Conservation (phyloP, 2,113 vertebrate species). For the Porphyrio hochstetteri region DNA sequence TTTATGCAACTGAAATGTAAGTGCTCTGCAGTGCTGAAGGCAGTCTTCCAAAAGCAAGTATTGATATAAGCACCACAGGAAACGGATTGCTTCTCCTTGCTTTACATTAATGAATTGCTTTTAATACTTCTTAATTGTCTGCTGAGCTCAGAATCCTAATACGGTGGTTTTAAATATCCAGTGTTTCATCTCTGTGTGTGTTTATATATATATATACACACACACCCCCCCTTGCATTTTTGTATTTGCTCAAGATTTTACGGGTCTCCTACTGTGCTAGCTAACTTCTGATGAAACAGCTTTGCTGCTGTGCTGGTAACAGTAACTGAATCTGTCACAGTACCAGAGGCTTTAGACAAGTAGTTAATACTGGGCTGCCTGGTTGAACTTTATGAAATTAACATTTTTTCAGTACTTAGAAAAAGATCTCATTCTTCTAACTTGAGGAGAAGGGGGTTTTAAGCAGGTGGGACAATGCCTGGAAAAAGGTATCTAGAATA, state of each 20-base stretch:
- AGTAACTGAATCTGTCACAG: neutral
- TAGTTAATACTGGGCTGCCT: neutral
- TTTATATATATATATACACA: no score
- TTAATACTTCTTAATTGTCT: conserved; percentile 27
- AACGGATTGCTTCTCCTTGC: neutral
- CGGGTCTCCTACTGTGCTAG: neutral
- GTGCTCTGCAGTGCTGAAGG: neutral
- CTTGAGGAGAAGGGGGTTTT: neutral
- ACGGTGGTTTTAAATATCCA: neutral
- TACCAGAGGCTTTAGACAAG: neutral
- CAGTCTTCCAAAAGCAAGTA: neutral
- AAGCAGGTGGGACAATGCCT: neutral
- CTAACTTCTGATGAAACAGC: neutral
- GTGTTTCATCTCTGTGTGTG: neutral
- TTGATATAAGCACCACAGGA: neutral
- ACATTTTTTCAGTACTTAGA: neutral
- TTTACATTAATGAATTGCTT: conserved; percentile 38
- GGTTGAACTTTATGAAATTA: neutral
- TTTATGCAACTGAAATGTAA: neutral
- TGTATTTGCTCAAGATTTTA: neutral
- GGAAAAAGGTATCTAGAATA: neutral
- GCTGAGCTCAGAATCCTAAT: neutral
- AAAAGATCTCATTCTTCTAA: neutral
- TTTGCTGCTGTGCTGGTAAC: neutral
- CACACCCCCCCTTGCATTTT: neutral